phyloP scores from a whole-genome alignment of 2,888 invertebrate genomes.

The Eupithecia pulchellata region DNA sequence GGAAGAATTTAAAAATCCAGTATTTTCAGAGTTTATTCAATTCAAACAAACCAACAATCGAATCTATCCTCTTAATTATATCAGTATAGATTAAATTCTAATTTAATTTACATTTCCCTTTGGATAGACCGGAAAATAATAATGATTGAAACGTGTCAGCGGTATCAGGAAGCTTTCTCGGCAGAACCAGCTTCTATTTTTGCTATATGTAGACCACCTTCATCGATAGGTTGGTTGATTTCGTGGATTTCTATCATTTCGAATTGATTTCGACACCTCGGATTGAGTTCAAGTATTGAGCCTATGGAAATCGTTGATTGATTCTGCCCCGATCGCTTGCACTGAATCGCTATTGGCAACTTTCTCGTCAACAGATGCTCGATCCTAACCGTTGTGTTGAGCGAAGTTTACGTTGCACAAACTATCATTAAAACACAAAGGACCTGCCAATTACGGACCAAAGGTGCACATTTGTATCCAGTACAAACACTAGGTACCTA shows the following conservation, averaged over 20 bases:
- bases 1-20: too few species aligned
- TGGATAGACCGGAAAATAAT: conserved; percentile 26
- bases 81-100: too few species aligned
- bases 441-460: conserved; percentile 64
- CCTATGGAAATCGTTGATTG: neutral
- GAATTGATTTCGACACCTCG: too few species aligned
- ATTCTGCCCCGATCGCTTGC: neutral
- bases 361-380: conserved; percentile 37
- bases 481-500: conserved; percentile 59
- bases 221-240: neutral
- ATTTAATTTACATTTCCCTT: conserved; percentile 41
- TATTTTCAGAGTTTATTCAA: too few species aligned
- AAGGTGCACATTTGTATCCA: conserved; percentile 62
- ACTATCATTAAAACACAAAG: conserved; percentile 65
- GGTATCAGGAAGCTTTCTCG: neutral
- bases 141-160: neutral
- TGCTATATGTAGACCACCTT: neutral
- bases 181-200: neutral
- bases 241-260: neutral
- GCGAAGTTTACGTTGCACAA: conserved; percentile 57
- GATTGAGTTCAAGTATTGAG: conserved; percentile 7
- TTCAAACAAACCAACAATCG: too few species aligned
- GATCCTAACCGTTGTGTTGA: conserved; percentile 48
- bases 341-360: neutral
- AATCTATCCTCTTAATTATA: too few species aligned